Evolutionary conservation across 2,113 vertebrate genomes (phyloP), one percentile per base, ranked within the genome.

Genomic region (Ranitomeya imitator): DNA sequence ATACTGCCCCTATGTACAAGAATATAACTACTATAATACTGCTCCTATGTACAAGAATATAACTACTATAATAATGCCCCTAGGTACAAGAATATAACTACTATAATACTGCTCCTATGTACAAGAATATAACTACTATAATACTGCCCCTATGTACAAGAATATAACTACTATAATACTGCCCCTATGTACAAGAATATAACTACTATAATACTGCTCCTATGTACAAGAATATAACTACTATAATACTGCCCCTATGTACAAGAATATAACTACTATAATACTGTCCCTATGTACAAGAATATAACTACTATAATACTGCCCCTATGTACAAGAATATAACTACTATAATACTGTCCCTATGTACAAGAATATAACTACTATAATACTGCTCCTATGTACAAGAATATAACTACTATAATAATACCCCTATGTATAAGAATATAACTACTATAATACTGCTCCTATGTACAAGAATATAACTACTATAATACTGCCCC

Each of bases 391-490:
- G 23, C 26, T 16, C 69, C 69, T 73, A 73, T 73, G 14, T 37
- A 67, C 65, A 67, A 67, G 65, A 67, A 67, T 67, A 67, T 67
- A 67, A 67, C 63, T 67, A 67, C 21, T 67, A 67, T 67, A 67
- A 67, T 67, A 67, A 21, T 67, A 7, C 63, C 2, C 26, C 71
- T 74, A 74, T 74, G 12, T 74, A 74, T 26, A 74, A 18, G 26
- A 74, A 74, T 74, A 74, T 74, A 74, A 74, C 71, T 74, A 74
- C 71, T 74, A 74, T 74, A 74, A 74, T 74, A 74, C 71, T 45
- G 15, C 63, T 23, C 63, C 63, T 67, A 67, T 67, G 63, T 67
- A 67, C 63, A 67, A 67, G 63, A 67, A 67, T 67, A 67, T 67
- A 67, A 67, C 63, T 67, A 67, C 63, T 67, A 67, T 67, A 67